Percentiles rank a stretch among this genome's conserved stretches.
phyloP scores from a whole-genome alignment of 2,888 invertebrate genomes.

The Emmelina monodactyla region DNA sequence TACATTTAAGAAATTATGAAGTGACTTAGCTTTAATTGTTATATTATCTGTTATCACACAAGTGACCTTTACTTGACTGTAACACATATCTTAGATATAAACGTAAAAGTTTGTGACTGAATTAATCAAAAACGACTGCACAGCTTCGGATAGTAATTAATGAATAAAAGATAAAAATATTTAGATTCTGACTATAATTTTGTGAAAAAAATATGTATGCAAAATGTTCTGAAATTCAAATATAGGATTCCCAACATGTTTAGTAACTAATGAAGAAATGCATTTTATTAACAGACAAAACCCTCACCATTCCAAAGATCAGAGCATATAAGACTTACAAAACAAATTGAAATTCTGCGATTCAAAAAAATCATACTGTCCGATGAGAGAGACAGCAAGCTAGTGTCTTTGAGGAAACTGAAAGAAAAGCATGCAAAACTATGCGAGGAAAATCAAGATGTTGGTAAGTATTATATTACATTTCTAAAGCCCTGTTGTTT shows the following conservation, averaged over 20 bases:
- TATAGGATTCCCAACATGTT: background rate
- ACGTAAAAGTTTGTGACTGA: too few relatives aligned
- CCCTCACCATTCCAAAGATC: constrained; percentile 70
- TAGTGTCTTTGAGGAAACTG: constrained; percentile 68
- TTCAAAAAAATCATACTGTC: constrained; percentile 74
- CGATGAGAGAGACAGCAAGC: constrained; percentile 73
- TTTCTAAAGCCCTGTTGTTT: too few relatives aligned
- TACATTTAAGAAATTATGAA: background rate
- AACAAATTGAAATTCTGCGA: constrained; percentile 73
- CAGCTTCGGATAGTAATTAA: too few relatives aligned
- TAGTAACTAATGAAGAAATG: background rate
- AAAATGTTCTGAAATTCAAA: too few relatives aligned
- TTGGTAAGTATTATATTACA: constrained; percentile 65
- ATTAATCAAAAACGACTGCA: too few relatives aligned
- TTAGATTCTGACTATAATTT: too few relatives aligned
- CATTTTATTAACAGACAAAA: constrained; percentile 47
- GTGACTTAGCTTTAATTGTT: too few relatives aligned
- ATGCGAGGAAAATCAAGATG: constrained; percentile 74
- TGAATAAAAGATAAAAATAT: too few relatives aligned
- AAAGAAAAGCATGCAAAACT: constrained; percentile 70
- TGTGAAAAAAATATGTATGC: background rate
- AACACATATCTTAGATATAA: too few relatives aligned
- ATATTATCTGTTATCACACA: too few relatives aligned
- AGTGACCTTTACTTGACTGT: too few relatives aligned
- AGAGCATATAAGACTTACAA: constrained; percentile 69